Evolutionary conservation across 1,140 invertebrate genomes (phyloP).

Genomic region (Nixonia krombeini): DNA sequence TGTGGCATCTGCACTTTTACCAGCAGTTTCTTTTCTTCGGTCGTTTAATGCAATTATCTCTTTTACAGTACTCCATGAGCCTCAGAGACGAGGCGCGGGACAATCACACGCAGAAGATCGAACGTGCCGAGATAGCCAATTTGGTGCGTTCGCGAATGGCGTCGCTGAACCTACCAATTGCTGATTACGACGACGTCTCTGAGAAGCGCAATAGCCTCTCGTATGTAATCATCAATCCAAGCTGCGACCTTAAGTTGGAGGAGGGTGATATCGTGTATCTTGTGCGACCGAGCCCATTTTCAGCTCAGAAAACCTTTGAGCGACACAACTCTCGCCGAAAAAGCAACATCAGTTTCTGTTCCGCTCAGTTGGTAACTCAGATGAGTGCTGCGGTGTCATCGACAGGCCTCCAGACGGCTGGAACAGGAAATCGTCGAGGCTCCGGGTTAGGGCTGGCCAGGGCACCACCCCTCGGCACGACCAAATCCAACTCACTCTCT

Average conservation of each 20-base stretch:
- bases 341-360: slow-evolving; percentile 91
- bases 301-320: slow-evolving; percentile 94
- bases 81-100: slow-evolving; percentile 86
- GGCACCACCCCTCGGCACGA: slow-evolving; percentile 82
- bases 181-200: slow-evolving; percentile 93
- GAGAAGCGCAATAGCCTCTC: slow-evolving; percentile 93
- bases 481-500: slow-evolving; percentile 90
- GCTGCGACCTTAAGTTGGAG: slow-evolving; percentile 95
- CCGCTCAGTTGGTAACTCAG: slow-evolving; percentile 77
- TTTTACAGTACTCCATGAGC: slow-evolving; percentile 83
- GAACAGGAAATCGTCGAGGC: slow-evolving; percentile 73
- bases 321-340: slow-evolving; percentile 90
- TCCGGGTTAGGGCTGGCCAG: slow-evolving; percentile 77
- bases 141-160: slow-evolving; percentile 94
- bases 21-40: background rate
- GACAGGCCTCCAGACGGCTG: slow-evolving; percentile 70
- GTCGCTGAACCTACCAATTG: slow-evolving; percentile 88
- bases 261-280: slow-evolving; percentile 96
- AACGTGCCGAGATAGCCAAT: slow-evolving; percentile 95
- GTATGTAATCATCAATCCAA: slow-evolving; percentile 99
- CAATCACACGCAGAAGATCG: slow-evolving; percentile 91
- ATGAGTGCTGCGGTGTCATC: slow-evolving; percentile 75
- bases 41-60: slow-evolving; percentile 10
- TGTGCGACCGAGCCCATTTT: slow-evolving; percentile 91
- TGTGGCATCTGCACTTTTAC: background rate